phyloP scores from a whole-genome alignment of 2,797 vertebrate species.

The Rhinatrema bivittatum region DNA sequence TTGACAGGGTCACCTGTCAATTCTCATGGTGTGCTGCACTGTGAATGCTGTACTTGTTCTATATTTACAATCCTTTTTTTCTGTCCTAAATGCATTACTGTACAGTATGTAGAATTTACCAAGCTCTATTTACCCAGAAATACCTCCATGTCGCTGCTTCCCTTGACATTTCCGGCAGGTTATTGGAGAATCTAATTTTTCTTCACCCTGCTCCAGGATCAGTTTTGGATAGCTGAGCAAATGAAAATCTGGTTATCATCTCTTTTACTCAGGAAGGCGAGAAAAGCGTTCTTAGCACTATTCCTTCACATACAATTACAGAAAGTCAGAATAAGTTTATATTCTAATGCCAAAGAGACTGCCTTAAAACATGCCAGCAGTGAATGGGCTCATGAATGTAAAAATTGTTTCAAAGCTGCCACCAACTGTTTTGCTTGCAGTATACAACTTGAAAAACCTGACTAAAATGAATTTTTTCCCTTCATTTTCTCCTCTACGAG shows the following conservation, averaged over 20 bases:
- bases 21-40: too few species aligned
- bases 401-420: slow-evolving; percentile 58
- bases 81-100: too few species aligned
- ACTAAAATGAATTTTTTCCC: too few species aligned
- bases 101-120: slow-evolving; percentile 5
- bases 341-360: slow-evolving; percentile 13
- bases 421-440: slow-evolving; percentile 61
- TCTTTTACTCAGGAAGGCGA: neutral
- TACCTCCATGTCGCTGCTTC: neutral
- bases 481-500: too few species aligned
- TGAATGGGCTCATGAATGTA: slow-evolving; percentile 23
- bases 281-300: neutral
- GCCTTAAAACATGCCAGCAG: slow-evolving; percentile 23
- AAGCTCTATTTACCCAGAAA: slow-evolving; percentile 10
- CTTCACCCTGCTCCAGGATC: neutral
- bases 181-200: neutral
- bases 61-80: too few species aligned
- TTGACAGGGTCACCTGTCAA: too few species aligned
- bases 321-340: slow-evolving; percentile 18
- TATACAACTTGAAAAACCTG: slow-evolving; percentile 44
- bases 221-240: slow-evolving; percentile 14
- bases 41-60: too few species aligned
- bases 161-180: neutral
- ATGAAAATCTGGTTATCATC: slow-evolving; percentile 8
- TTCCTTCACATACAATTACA: slow-evolving; percentile 19